Evolutionary conservation across 2,888 invertebrate genomes (phyloP).

Genomic region (Rhogogaster chlorosoma): DNA sequence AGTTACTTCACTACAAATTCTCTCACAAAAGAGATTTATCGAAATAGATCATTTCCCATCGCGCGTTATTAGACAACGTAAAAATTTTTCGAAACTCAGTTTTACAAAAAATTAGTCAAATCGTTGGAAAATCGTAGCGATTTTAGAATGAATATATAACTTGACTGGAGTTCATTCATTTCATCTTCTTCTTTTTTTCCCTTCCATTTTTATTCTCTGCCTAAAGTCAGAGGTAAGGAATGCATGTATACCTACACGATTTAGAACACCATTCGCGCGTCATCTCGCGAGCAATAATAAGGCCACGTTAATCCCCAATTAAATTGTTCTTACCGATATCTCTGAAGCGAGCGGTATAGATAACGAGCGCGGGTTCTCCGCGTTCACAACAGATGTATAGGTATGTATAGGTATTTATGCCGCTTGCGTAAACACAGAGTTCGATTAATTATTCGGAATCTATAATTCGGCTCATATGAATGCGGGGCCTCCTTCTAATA

Average conservation of each 20-base stretch:
- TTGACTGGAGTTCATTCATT: too few relatives aligned
- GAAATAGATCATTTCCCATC: background rate
- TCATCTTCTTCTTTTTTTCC: too few relatives aligned
- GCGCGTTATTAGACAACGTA: too few relatives aligned
- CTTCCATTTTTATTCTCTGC: too few relatives aligned
- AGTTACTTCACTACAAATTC: background rate
- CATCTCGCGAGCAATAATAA: constrained; percentile 27
- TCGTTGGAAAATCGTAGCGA: too few relatives aligned
- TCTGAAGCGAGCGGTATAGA: background rate
- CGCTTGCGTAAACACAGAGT: constrained; percentile 11
- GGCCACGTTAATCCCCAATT: constrained; percentile 37
- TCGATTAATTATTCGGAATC: constrained; percentile 22
- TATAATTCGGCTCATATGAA: background rate
- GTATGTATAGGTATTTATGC: background rate
- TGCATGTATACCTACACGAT: background rate
- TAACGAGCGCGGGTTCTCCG: background rate
- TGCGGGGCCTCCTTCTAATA: background rate
- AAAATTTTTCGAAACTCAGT: too few relatives aligned
- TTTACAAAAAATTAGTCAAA: too few relatives aligned
- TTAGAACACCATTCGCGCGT: background rate
- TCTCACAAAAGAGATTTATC: background rate
- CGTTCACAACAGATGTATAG: constrained; percentile 8
- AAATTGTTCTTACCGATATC: constrained; percentile 45
- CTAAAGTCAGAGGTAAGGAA: background rate
- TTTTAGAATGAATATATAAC: too few relatives aligned